Percentiles rank a stretch among this genome's conserved stretches.
These are phyloP conservation scores for Andrena chrysosceles DNA, from an alignment of 2,888 invertebrate genomes.

Conservation along the genomic window DNA sequence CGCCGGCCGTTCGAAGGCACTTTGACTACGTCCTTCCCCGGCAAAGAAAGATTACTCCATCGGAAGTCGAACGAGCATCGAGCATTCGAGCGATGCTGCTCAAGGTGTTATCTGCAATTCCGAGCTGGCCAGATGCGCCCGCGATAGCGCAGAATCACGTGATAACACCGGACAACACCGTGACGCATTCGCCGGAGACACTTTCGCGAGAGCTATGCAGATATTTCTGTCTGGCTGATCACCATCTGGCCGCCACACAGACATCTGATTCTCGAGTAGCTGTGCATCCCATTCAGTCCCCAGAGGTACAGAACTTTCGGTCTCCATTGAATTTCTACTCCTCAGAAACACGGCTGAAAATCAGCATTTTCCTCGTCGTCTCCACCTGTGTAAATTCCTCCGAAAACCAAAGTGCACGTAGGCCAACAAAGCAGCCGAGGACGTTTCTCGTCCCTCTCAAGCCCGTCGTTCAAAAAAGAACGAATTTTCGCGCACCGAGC, in stretches of 20 bases:
- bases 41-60: slow-evolving; percentile 19
- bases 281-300: background rate
- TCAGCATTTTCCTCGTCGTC: background rate
- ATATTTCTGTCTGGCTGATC: background rate
- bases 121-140: slow-evolving; percentile 30
- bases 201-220: background rate
- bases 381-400: background rate
- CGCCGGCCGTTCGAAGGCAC: background rate
- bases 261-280: background rate
- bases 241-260: background rate
- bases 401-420: background rate
- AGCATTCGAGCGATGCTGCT: slow-evolving; percentile 10
- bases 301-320: too few species aligned
- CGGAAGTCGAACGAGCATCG: slow-evolving; percentile 25
- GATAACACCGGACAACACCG: slow-evolving; percentile 3
- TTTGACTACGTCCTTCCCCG: background rate
- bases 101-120: slow-evolving; percentile 56
- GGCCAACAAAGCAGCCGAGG: background rate
- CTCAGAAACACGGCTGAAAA: background rate
- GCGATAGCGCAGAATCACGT: slow-evolving; percentile 17
- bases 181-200: background rate
- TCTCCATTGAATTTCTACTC: background rate
- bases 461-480: background rate
- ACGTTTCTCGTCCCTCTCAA: background rate
- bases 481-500: background rate